These are phyloP conservation scores for Dichetophora obliterata DNA, from an alignment of 2,888 invertebrate genomes.

Conservation along the genomic window DNA sequence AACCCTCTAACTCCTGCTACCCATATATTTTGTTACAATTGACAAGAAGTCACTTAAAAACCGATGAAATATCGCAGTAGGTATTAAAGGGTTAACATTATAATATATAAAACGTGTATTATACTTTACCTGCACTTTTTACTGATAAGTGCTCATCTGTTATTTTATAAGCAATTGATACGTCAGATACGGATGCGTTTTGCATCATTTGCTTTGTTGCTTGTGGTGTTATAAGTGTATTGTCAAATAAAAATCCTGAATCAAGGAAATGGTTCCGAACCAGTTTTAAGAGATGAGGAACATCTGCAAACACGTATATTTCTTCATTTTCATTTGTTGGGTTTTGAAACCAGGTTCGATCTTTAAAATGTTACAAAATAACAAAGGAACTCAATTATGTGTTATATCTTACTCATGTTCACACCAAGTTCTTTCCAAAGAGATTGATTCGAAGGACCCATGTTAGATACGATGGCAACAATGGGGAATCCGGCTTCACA, in stretches of 20 bases:
- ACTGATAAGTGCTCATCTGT: neutral
- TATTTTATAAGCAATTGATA: no score
- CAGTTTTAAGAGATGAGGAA: neutral
- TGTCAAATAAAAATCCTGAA: neutral
- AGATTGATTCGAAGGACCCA: no score
- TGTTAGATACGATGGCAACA: conserved; percentile 36
- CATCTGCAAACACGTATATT: conserved; percentile 41
- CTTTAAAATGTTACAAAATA: neutral
- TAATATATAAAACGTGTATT: neutral
- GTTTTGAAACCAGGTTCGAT: conserved; percentile 31
- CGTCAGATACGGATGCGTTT: no score
- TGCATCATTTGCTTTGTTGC: no score
- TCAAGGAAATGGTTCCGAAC: neutral
- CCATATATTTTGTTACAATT: neutral
- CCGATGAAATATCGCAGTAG: neutral
- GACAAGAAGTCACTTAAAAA: no score
- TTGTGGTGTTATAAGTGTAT: neutral
- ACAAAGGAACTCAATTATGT: neutral
- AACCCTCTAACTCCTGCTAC: neutral
- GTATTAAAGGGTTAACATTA: neutral
- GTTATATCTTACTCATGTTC: neutral
- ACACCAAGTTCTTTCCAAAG: no score
- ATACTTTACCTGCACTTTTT: neutral
- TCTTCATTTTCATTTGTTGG: conserved; percentile 36
- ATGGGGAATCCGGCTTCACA: conserved; percentile 31